Conservation (phyloP, 2,113 vertebrate species). For the Nycticebus coucang region DNA sequence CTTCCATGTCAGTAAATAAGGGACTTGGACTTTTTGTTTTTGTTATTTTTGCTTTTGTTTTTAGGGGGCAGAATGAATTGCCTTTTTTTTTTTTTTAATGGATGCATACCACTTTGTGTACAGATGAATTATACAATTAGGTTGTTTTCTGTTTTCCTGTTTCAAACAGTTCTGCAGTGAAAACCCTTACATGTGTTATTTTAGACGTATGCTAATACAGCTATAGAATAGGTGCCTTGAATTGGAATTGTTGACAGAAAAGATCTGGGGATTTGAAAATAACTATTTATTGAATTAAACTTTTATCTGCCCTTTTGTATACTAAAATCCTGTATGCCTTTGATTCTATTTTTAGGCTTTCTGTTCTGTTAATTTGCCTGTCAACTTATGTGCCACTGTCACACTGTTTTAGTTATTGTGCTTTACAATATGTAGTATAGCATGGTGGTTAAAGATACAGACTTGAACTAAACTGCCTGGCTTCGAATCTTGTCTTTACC, state of each 20-base stretch:
- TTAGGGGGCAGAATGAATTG: no score
- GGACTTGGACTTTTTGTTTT: background rate
- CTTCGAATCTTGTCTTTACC: background rate
- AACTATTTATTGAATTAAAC: background rate
- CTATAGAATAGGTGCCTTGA: background rate
- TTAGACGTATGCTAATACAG: background rate
- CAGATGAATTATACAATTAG: background rate
- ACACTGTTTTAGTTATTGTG: slow-evolving; percentile 41
- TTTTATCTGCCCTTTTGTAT: background rate
- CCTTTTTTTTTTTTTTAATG: background rate
- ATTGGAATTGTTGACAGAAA: slow-evolving; percentile 31
- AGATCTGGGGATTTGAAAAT: slow-evolving; percentile 12
- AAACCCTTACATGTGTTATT: slow-evolving; percentile 12
- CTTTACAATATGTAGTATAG: background rate
- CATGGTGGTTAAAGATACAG: background rate
- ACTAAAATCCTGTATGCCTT: background rate
- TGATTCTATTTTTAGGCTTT: slow-evolving; percentile 38
- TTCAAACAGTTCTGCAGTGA: background rate
- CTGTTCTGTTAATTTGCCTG: slow-evolving; percentile 31
- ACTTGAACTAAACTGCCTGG: background rate
- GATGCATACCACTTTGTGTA: background rate
- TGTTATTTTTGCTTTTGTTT: no score
- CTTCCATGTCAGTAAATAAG: slow-evolving; percentile 2
- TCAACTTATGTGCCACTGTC: background rate
- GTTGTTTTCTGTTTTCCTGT: background rate